A percentile compares a stretch with the other conserved stretches of the same genome.
Conservation (phyloP, 1,140 invertebrate species). For the Drosophila nebulosa region DNA sequence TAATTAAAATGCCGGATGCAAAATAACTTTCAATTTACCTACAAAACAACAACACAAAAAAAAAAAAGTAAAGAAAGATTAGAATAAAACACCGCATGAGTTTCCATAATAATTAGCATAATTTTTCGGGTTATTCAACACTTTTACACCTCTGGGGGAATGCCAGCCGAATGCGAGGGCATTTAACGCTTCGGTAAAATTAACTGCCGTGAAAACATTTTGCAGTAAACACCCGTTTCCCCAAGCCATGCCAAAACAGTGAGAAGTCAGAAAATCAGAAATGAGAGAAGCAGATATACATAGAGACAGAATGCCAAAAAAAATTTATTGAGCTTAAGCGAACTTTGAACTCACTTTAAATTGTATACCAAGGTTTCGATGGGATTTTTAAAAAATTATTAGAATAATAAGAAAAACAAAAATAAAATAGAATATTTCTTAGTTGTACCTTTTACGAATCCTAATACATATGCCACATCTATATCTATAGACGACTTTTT, state of each 20-base stretch:
- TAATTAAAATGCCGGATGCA: constrained; percentile 73
- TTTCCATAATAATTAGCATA: constrained; percentile 73
- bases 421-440: too few relatives aligned
- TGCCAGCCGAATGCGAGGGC: constrained; percentile 15
- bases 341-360: constrained; percentile 26
- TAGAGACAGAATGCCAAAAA: neutral
- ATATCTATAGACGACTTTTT: too few relatives aligned
- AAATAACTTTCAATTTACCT: constrained; percentile 63
- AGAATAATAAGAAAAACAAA: too few relatives aligned
- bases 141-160: constrained; percentile 62
- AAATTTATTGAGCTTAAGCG: too few relatives aligned
- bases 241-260: neutral
- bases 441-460: too few relatives aligned
- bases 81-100: constrained; percentile 42
- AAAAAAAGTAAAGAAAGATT: neutral
- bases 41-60: neutral
- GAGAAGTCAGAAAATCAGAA: constrained; percentile 18
- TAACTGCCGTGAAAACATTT: constrained; percentile 75
- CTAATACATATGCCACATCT: too few relatives aligned
- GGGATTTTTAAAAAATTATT: too few relatives aligned
- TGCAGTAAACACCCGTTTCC: constrained; percentile 31
- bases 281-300: too few relatives aligned
- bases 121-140: constrained; percentile 64
- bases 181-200: constrained; percentile 77
- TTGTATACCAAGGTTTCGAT: neutral